These are phyloP conservation scores for Gortyna flavago DNA, from an alignment of 2,888 invertebrate species.

Conservation along the genomic window DNA sequence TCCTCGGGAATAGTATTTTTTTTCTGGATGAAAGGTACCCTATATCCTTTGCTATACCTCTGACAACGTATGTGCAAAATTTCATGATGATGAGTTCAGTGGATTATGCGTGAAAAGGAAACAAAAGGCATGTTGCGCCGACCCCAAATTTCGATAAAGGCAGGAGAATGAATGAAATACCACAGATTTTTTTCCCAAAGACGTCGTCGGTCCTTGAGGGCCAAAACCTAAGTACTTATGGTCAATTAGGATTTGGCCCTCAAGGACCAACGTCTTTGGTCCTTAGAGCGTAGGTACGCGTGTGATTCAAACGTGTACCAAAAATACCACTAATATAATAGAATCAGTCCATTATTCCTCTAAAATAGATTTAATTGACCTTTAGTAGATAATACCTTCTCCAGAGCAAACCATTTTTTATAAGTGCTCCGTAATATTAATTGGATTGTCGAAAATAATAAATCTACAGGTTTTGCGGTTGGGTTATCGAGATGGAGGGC, in stretches of 20 bases:
- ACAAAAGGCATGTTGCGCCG: too few species aligned
- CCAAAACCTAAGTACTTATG: too few species aligned
- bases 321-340: neutral
- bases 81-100: too few species aligned
- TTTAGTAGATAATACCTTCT: conserved; percentile 30
- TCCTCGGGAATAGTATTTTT: too few species aligned
- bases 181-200: neutral
- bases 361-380: neutral
- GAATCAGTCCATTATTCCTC: neutral
- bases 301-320: neutral
- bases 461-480: conserved; percentile 67
- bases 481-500: conserved; percentile 61
- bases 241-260: too few species aligned
- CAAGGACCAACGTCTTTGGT: neutral
- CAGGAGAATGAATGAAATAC: too few species aligned
- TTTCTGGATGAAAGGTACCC: too few species aligned
- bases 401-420: conserved; percentile 18
- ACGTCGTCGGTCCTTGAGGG: too few species aligned
- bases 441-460: conserved; percentile 70
- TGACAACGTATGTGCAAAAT: too few species aligned
- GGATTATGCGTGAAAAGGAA: too few species aligned
- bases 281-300: neutral
- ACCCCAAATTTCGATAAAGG: too few species aligned
- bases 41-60: too few species aligned
- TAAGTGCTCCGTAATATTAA: conserved; percentile 28